phyloP scores from a whole-genome alignment of 2,797 vertebrate species.

The Pseudochirops cupreus region DNA sequence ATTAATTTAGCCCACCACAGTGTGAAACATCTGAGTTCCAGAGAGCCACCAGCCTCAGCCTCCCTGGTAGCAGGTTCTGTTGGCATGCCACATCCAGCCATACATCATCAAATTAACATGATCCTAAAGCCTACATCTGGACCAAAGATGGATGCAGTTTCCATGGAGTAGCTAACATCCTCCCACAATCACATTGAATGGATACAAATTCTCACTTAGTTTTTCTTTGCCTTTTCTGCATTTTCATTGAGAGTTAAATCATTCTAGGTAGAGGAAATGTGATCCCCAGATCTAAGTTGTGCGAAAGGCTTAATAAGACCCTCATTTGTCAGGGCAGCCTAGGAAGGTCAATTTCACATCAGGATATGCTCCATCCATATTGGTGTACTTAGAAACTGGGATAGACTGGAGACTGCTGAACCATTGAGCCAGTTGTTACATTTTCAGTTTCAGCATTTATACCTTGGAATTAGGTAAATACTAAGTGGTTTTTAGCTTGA shows the following conservation, averaged over 20 bases:
- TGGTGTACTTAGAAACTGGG: background rate
- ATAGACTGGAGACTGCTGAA: background rate
- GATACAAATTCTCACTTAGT: background rate
- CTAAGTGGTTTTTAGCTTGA: background rate
- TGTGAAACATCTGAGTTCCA: background rate
- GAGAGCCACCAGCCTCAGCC: background rate
- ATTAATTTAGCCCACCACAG: background rate
- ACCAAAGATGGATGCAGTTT: background rate
- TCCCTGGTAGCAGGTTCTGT: background rate
- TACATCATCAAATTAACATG: constrained; percentile 6
- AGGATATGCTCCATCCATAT: background rate
- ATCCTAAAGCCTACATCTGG: background rate
- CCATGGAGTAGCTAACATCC: background rate
- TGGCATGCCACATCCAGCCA: background rate
- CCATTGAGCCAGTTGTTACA: background rate
- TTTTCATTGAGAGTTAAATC: background rate
- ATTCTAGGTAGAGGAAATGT: constrained; percentile 3
- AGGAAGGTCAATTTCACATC: background rate
- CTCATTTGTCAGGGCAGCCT: background rate
- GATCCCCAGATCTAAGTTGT: background rate
- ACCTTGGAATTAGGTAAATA: background rate
- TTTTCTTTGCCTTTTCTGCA: constrained; percentile 15
- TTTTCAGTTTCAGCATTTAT: background rate
- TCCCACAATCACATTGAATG: background rate
- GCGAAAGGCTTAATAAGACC: background rate